Evolutionary conservation across 2,113 vertebrate genomes (phyloP), one percentile per base, ranked within the genome.

Genomic region (Equus przewalskii): DNA sequence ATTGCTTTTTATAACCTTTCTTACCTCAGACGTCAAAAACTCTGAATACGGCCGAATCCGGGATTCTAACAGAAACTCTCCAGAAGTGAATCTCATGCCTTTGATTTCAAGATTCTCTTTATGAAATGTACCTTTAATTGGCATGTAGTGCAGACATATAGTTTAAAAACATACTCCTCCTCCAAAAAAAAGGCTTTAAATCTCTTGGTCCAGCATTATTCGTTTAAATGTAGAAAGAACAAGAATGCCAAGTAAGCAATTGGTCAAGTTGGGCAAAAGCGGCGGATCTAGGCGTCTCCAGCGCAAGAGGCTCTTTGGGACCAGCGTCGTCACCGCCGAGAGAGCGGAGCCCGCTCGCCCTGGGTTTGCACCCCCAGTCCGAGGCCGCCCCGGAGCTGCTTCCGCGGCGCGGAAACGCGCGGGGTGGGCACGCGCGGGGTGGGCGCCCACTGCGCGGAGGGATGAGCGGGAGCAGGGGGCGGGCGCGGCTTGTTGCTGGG

Each of bases 401-500:
- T 30, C 18, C 5, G 11, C 56, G 1, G 13, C 14, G 36, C 46
- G 8, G 51, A 44, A 51, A 28, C n/a, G 4, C 0, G 2, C 8
- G 2, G 24, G 62, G 7, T 11, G 36, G n/a, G 14, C 7, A 28
- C n/a, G 4, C 0, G 2, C 8, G 2, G 24, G 62, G 7, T 11
- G 36, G n/a, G 14, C 7, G 2, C 6, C 6, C 6, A 0, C 5
- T 11, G 69, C 16, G 26, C 14, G 21, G 36, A n/a, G 60, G 88
- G 36, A 49, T 49, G 33, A 21, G 0, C 1, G 0, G 9, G 16
- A 33, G 8, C 12, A 3, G 78, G 0, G 36, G 14, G 16, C 41
- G 46, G 22, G 15, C 22, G 56, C 4, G 56, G 33, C 73, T 75
- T 22, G 97, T 97, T 97, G 96, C 97, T 49, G 21, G 91, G 97